Conservation (phyloP, 2,113 vertebrate genomes). For the Falcunculus frontatus region DNA sequence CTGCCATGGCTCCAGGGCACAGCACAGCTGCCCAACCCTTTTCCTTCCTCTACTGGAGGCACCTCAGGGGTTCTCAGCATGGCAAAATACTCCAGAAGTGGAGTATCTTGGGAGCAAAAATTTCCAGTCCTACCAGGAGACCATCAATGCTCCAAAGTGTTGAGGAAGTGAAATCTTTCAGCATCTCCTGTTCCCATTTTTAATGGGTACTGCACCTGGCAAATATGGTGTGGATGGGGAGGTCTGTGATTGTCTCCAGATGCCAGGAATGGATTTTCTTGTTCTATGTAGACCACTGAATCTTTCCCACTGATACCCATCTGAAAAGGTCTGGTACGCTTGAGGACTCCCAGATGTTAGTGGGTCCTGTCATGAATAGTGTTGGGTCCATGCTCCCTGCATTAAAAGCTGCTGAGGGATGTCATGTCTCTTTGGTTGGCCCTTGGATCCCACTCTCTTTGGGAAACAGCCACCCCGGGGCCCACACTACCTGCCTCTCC, state of each 20-base stretch:
- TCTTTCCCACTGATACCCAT: neutral
- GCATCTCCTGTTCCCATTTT: neutral
- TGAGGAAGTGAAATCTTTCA: neutral
- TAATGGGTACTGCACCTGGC: neutral
- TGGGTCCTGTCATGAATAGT: neutral
- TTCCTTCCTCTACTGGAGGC: neutral
- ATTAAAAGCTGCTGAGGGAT: neutral
- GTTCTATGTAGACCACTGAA: neutral
- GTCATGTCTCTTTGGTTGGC: neutral
- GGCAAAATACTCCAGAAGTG: neutral
- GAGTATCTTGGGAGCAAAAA: neutral
- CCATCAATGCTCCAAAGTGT: neutral
- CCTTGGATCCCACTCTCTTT: neutral
- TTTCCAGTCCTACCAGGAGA: neutral
- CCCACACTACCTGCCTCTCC: neutral
- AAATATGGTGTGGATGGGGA: neutral
- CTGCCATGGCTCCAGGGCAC: neutral
- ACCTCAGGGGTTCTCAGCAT: neutral
- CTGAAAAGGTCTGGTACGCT: neutral
- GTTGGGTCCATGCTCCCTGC: neutral
- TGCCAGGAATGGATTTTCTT: neutral
- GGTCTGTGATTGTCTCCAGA: neutral
- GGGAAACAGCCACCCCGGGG: neutral
- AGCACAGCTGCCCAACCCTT: neutral
- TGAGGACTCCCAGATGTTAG: neutral